Percentiles rank a stretch among this genome's conserved stretches.
Conservation (phyloP, 2,888 invertebrate species). For the Drosophila anceps region DNA sequence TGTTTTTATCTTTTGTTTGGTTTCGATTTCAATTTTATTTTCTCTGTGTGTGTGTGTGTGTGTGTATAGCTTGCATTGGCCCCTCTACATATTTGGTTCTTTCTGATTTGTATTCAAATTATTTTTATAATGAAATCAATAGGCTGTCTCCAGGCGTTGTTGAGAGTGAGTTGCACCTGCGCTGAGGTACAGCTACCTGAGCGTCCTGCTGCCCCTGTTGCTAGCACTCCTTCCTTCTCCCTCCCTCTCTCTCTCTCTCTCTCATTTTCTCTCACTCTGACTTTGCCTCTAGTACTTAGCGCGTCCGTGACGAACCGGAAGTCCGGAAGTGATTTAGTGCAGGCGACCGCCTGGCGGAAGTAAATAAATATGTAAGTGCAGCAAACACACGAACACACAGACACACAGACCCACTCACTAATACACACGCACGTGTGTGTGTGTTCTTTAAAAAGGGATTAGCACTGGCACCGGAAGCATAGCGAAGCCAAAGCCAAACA, state of each 20-base stretch:
- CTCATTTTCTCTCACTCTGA: background rate
- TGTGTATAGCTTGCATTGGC: constrained; percentile 13
- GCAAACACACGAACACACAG: constrained; percentile 28
- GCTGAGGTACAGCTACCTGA: constrained; percentile 38
- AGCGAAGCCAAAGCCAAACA: constrained; percentile 59
- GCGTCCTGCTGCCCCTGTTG: constrained; percentile 35
- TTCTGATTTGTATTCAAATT: constrained; percentile 75
- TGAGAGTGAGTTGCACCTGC: constrained; percentile 55
- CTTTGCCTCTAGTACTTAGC: constrained; percentile 37
- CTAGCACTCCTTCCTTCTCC: background rate
- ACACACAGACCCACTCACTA: constrained; percentile 4
- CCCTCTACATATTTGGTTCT: constrained; percentile 21
- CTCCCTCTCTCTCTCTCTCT: background rate
- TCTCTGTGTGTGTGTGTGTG: constrained; percentile 25
- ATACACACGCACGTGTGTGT: constrained; percentile 22
- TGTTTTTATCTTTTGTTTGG: constrained; percentile 63
- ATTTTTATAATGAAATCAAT: constrained; percentile 71
- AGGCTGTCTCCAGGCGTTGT: constrained; percentile 39
- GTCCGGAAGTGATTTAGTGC: constrained; percentile 84
- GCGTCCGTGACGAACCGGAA: constrained; percentile 74
- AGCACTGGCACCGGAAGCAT: constrained; percentile 64
- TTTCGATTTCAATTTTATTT: constrained; percentile 75
- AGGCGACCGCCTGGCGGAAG: constrained; percentile 64
- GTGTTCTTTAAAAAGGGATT: constrained; percentile 71
- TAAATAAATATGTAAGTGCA: constrained; percentile 67